Evolutionary conservation across 2,888 invertebrate genomes (phyloP).

Genomic region (Dryococelus australis): DNA sequence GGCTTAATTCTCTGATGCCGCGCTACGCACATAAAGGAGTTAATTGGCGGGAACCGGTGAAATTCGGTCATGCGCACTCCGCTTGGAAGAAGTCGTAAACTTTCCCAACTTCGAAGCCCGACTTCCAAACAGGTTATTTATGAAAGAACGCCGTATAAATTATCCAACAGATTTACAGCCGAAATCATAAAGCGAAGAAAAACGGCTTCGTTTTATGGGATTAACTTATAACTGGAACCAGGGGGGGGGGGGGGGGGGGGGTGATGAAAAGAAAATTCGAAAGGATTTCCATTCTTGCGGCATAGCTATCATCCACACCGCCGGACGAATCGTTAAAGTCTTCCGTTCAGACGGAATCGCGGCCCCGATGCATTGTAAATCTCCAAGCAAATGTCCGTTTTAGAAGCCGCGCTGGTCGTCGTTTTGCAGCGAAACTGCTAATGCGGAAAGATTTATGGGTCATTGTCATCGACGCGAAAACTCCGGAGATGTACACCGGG

Average conservation of each 20-base stretch:
- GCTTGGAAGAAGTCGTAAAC: neutral
- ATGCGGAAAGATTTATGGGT: neutral
- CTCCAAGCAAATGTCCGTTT: too few relatives aligned
- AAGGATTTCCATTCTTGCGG: neutral
- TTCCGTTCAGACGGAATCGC: neutral
- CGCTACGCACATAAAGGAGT: too few relatives aligned
- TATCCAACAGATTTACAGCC: constrained; percentile 9
- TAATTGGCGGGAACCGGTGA: too few relatives aligned
- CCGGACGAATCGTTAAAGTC: neutral
- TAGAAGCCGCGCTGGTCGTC: neutral
- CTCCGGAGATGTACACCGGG: neutral
- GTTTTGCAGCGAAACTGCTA: neutral
- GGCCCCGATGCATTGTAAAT: neutral
- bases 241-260: neutral
- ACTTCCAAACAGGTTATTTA: neutral
- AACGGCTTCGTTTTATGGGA: neutral
- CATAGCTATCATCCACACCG: neutral
- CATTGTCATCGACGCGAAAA: neutral
- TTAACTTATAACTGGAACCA: neutral
- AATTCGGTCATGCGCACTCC: neutral
- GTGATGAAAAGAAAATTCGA: neutral
- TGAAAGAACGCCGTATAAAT: neutral
- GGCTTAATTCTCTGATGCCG: too few relatives aligned
- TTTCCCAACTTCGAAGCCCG: neutral
- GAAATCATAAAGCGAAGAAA: constrained; percentile 16